A percentile compares a stretch with the other conserved stretches of the same genome.
These are phyloP conservation scores for Paguma larvata DNA, from an alignment of 2,797 vertebrate genomes.

Conservation along the genomic window DNA sequence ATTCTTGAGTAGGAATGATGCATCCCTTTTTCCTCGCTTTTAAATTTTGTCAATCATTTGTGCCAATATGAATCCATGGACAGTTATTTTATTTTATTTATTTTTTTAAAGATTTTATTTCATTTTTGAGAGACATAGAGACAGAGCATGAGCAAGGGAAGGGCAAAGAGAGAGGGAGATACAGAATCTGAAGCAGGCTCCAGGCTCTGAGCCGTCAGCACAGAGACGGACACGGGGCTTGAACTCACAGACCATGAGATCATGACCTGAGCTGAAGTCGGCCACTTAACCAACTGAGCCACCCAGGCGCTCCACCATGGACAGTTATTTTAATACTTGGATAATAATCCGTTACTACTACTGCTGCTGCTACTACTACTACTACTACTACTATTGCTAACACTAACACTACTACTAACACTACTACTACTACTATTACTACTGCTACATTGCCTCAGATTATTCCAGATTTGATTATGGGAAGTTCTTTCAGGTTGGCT, in stretches of 20 bases:
- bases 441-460: not conserved
- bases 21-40: not conserved
- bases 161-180: no score
- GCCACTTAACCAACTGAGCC: no score
- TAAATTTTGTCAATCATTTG: not conserved
- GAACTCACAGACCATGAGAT: no score
- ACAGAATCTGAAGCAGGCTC: no score
- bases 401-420: not conserved
- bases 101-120: not conserved
- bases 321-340: not conserved
- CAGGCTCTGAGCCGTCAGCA: no score
- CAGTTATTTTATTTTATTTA: not conserved
- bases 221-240: no score
- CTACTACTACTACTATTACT: not conserved
- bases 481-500: not conserved
- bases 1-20: not conserved
- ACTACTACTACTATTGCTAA: no score
- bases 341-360: not conserved
- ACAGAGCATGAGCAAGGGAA: no score
- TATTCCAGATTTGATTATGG: not conserved
- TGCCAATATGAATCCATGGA: not conserved
- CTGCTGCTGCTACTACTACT: not conserved
- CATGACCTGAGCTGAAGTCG: no score
- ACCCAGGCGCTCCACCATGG: not conserved
- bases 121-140: no score